Conservation (phyloP, 2,113 vertebrate species). For the Micronycteris hirsuta region DNA sequence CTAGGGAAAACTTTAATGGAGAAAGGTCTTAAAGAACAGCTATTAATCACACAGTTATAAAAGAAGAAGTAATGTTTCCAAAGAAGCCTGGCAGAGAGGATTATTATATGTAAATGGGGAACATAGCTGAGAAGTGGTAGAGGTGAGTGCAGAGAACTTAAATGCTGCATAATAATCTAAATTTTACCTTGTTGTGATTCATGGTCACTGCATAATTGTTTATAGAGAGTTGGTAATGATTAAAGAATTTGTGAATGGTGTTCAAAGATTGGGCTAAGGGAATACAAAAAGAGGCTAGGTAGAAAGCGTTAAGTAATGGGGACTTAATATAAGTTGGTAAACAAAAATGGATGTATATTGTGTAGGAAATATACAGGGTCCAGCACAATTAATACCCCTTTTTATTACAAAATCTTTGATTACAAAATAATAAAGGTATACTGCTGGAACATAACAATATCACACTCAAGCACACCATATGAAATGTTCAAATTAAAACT, state of each 20-base stretch:
- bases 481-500: too few relatives aligned
- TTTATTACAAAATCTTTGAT: too few relatives aligned
- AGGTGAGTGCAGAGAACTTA: background rate
- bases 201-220: background rate
- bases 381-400: too few relatives aligned
- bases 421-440: too few relatives aligned
- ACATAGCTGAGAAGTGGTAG: background rate
- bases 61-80: background rate
- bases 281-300: background rate
- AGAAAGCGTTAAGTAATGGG: background rate
- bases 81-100: fast-evolving
- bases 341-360: background rate
- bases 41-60: background rate
- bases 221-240: background rate
- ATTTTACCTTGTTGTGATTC: background rate
- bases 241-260: background rate
- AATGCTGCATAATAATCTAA: background rate
- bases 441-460: too few relatives aligned
- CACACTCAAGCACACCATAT: too few relatives aligned
- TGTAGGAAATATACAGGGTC: background rate
- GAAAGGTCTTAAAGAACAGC: background rate
- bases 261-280: background rate
- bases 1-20: background rate
- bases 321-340: background rate
- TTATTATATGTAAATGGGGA: background rate